phyloP scores from a whole-genome alignment of 2,888 invertebrate species.

The Drosophila mimica region DNA sequence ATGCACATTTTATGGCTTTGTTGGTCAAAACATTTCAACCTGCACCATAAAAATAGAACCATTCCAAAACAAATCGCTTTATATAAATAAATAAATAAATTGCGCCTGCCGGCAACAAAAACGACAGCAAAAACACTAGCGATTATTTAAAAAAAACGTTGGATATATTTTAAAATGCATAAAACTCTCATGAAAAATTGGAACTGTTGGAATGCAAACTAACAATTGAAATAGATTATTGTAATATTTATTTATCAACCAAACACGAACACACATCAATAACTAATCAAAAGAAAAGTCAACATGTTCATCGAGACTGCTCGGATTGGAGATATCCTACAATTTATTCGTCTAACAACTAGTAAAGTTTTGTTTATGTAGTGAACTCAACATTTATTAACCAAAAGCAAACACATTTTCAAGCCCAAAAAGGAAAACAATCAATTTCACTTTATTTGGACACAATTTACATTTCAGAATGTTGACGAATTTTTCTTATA shows the following conservation, averaged over 20 bases:
- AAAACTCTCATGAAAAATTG: constrained; percentile 52
- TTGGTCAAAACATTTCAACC: constrained; percentile 58
- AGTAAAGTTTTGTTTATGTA: too few relatives aligned
- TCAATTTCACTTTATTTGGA: too few relatives aligned
- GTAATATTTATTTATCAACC: constrained; percentile 35
- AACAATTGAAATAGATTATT: constrained; percentile 46
- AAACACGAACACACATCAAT: not conserved
- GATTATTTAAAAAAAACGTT: constrained; percentile 31
- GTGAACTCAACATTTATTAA: too few relatives aligned
- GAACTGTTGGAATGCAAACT: constrained; percentile 25
- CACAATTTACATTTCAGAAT: too few relatives aligned
- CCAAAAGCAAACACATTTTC: too few relatives aligned
- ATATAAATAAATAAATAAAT: constrained; percentile 59
- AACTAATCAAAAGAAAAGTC: constrained; percentile 8
- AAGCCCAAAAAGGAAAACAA: too few relatives aligned
- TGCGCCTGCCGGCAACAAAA: constrained; percentile 6
- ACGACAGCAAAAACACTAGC: constrained; percentile 21
- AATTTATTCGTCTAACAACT: too few relatives aligned
- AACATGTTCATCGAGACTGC: not conserved
- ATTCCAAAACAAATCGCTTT: constrained; percentile 46
- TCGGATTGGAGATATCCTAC: not conserved
- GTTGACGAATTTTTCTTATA: too few relatives aligned
- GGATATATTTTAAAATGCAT: constrained; percentile 47
- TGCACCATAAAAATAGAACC: constrained; percentile 50
- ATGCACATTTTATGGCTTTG: constrained; percentile 65